Conservation (phyloP, 2,888 invertebrate genomes). For the Torymus texanus region DNA sequence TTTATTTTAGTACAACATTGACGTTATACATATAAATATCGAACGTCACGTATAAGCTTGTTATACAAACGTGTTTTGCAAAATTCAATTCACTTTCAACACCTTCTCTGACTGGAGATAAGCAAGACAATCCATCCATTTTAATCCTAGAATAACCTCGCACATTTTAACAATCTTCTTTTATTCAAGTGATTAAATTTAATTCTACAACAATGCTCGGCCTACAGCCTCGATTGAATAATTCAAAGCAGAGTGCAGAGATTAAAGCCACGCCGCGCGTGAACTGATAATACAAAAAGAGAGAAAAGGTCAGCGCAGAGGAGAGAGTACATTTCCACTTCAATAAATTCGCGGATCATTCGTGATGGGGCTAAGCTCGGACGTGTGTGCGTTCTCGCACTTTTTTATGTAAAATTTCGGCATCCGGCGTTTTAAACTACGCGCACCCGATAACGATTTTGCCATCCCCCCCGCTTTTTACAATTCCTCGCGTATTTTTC, state of each 20-base stretch:
- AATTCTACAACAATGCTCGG: conserved; percentile 45
- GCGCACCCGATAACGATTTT: conserved; percentile 28
- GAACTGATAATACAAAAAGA: conserved; percentile 18
- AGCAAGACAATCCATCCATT: background rate
- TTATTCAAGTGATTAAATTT: conserved; percentile 42
- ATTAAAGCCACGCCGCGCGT: conserved; percentile 32
- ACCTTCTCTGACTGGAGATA: no score
- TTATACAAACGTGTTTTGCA: no score
- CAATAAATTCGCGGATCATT: conserved; percentile 52
- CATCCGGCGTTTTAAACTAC: conserved; percentile 11
- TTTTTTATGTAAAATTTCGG: conserved; percentile 44
- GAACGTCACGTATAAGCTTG: no score
- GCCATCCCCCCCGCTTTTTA: background rate
- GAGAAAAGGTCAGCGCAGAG: background rate
- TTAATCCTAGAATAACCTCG: conserved; percentile 23
- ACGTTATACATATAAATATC: no score
- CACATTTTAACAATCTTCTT: background rate
- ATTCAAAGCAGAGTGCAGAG: conserved; percentile 51
- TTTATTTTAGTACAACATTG: no score
- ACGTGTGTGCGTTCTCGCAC: background rate
- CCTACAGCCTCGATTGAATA: conserved; percentile 40
- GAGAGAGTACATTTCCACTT: conserved; percentile 42
- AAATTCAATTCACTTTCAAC: no score
- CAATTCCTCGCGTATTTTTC: background rate
- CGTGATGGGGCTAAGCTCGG: conserved; percentile 28